Base-by-base conservation (phyloP, 2,797 vertebrate species). In the Adelosebastes latens region DNA sequence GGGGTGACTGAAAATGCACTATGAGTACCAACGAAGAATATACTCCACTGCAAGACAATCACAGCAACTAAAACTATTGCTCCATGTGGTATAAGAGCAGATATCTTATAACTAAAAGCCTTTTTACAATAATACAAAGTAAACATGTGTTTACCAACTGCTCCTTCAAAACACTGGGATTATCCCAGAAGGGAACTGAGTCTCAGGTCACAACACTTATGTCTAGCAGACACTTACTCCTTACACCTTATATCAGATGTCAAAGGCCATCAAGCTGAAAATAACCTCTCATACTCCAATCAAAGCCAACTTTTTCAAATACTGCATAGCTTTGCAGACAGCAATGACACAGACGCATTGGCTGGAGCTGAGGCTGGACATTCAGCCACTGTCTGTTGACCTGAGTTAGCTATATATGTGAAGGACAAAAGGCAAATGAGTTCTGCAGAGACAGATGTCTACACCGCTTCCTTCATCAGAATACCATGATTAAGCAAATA, bases 361-460 rank as follows among this genome's bases (percentile, higher is more conserved):
- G 20, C 78, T 20, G 63, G 67, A 85, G 80, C 82, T 72, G 59
- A 77, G 77, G 52, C n/a, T 56, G 67, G 59, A 81, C 85, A 80
- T 78, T 79, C 49, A 75, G 71, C 77, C 31, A 63, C 72, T 65
- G 78, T 74, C 77, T 68, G 80, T 71, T 83, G 80, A 86, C 82
- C 84, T 66, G 79, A 88, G 77, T 69, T 65, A 49, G 77, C 82
- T 83, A 73, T 68, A 83, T 85, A 81, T 42, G 55, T 71, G 66
- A 89, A 91, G 87, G 83, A 89, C 86, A 74, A 79, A 84, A 56
- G 60, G 59, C 63, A 69, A 87, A 76, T 46, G 56, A 77, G 78
- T 60, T 69, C 65, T 70, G 65, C 82, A 82, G 71, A 81, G 69
- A 63, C 29, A 2, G 36, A 75, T 63, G 81, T 81, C 81, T 72